A percentile compares a stretch with the other conserved stretches of the same genome.
Evolutionary conservation across 2,797 vertebrate genomes (phyloP).

Genomic region (Acestrorhynchus altus): DNA sequence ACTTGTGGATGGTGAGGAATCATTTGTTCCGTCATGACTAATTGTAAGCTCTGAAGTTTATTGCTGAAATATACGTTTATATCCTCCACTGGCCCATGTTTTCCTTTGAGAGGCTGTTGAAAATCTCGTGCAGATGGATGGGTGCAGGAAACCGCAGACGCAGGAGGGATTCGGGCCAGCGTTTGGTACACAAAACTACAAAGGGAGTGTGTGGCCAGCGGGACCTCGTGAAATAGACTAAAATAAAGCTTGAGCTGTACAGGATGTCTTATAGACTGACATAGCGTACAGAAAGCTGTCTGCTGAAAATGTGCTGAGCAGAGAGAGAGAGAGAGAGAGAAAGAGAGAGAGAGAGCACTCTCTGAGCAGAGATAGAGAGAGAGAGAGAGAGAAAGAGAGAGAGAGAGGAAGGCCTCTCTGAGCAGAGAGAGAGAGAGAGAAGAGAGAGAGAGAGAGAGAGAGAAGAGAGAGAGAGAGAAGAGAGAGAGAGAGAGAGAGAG

Average conservation of each 20-base stretch:
- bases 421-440: too few species aligned
- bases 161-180: conserved; percentile 73
- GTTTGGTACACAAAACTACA: conserved; percentile 80
- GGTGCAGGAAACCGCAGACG: conserved; percentile 74
- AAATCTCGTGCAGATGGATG: conserved; percentile 75
- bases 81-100: conserved; percentile 63
- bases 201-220: conserved; percentile 76
- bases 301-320: conserved; percentile 32
- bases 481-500: too few species aligned
- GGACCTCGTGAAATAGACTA: conserved; percentile 77
- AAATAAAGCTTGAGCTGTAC: conserved; percentile 71
- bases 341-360: conserved; percentile 41
- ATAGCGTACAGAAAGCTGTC: conserved; percentile 46
- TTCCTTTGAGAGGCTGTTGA: conserved; percentile 67
- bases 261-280: conserved; percentile 69
- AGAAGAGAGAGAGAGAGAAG: too few species aligned
- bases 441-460: too few species aligned
- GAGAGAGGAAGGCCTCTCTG: too few species aligned
- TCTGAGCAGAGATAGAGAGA: too few species aligned
- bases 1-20: not conserved
- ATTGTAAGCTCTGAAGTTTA: conserved; percentile 52
- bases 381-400: not conserved
- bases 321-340: conserved; percentile 4
- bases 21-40: not conserved
- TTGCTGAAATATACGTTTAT: conserved; percentile 55